These are phyloP conservation scores for Siniperca knerii DNA, from an alignment of 2,113 vertebrate genomes.

Conservation along the genomic window DNA sequence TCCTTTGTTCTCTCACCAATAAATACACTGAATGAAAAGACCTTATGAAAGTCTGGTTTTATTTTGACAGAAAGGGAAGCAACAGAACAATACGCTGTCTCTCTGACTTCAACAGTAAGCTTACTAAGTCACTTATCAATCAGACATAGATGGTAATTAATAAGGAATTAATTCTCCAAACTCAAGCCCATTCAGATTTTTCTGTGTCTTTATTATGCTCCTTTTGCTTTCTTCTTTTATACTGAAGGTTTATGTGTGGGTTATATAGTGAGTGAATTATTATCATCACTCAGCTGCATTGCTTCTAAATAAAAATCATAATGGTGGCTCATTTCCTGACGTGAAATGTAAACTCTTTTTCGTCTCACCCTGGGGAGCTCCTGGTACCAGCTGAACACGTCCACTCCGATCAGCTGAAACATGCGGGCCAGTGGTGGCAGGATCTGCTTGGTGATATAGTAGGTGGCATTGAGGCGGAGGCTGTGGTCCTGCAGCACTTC, in stretches of 20 bases:
- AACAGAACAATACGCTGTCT: not conserved
- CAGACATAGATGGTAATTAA: not conserved
- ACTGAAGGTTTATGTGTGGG: not conserved
- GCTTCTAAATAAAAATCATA: not conserved
- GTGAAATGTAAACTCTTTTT: too few species aligned
- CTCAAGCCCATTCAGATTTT: not conserved
- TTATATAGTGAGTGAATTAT: not conserved
- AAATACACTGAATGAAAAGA: not conserved
- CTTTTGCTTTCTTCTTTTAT: not conserved
- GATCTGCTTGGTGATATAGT: slow-evolving; percentile 98
- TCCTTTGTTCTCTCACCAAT: slow-evolving; percentile 57
- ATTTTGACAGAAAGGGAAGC: slow-evolving; percentile 16
- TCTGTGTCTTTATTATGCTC: not conserved
- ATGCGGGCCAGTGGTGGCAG: slow-evolving; percentile 93
- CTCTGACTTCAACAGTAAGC: not conserved
- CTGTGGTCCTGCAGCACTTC: slow-evolving; percentile 92
- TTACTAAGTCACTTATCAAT: not conserved
- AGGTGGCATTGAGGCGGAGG: slow-evolving; percentile 92
- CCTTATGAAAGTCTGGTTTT: not conserved
- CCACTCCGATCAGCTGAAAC: slow-evolving; percentile 95
- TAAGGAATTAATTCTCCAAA: not conserved
- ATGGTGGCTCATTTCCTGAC: not conserved
- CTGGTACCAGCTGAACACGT: slow-evolving; percentile 97
- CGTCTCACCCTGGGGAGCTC: slow-evolving; percentile 92
- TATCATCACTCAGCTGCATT: not conserved